A percentile compares a stretch with the other conserved stretches of the same genome.
These are phyloP conservation scores for Melipona quadrifasciata DNA, from an alignment of 1,140 invertebrate species.

Conservation along the genomic window DNA sequence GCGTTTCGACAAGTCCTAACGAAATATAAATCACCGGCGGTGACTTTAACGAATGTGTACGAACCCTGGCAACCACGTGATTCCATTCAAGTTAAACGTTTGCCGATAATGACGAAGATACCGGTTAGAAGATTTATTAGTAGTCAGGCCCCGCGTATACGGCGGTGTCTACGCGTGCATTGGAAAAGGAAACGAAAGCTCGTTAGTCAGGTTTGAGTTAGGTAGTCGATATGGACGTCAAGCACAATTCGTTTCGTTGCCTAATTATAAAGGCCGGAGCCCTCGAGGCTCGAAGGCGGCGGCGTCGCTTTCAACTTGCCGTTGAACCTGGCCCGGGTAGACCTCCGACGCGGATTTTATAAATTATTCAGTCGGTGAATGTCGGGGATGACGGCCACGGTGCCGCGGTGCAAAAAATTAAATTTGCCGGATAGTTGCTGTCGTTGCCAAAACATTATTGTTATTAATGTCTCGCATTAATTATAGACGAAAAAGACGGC, in stretches of 20 bases:
- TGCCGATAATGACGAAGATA: constrained; percentile 68
- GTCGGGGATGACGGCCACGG: constrained; percentile 21
- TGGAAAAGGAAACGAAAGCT: constrained; percentile 72
- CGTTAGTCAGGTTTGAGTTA: constrained; percentile 78
- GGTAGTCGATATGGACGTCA: constrained; percentile 79
- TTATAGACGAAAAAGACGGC: constrained; percentile 46
- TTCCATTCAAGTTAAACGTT: constrained; percentile 60
- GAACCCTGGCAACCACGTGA: constrained; percentile 52
- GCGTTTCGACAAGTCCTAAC: constrained; percentile 13
- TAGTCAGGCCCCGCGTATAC: constrained; percentile 38
- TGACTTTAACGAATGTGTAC: constrained; percentile 57
- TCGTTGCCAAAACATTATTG: constrained; percentile 58
- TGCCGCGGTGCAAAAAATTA: constrained; percentile 63
- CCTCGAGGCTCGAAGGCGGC: constrained; percentile 53
- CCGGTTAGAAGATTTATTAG: constrained; percentile 74
- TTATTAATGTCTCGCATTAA: constrained; percentile 66
- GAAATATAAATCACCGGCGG: constrained; percentile 54
- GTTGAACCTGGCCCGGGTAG: constrained; percentile 35
- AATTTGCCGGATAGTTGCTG: constrained; percentile 61
- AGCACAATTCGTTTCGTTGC: constrained; percentile 78
- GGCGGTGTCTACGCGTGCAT: constrained; percentile 54
- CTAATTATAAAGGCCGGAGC: constrained; percentile 78
- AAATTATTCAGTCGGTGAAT: constrained; percentile 56
- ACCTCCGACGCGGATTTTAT: constrained; percentile 67
- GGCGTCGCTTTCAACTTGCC: constrained; percentile 65